phyloP scores from a whole-genome alignment of 2,797 vertebrate genomes.

The Tragelaphus eurycerus region DNA sequence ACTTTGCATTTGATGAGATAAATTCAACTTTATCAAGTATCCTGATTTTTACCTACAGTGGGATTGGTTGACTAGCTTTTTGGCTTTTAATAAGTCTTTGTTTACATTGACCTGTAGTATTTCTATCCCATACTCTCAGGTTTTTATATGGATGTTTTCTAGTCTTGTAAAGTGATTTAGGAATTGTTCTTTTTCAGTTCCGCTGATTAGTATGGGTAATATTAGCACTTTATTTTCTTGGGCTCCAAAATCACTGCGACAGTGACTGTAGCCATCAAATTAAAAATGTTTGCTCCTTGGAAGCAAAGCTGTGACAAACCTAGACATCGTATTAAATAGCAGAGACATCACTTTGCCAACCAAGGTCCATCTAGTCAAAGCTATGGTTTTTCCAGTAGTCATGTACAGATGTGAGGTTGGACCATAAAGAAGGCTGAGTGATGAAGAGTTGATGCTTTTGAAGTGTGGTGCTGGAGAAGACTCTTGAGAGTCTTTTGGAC shows the following conservation, averaged over 20 bases:
- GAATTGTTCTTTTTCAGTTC: conserved; percentile 7
- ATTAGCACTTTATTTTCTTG: not conserved
- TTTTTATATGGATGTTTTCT: not conserved
- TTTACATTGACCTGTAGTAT: not conserved
- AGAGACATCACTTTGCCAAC: not conserved
- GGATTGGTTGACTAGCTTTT: not conserved
- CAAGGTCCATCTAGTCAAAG: not conserved
- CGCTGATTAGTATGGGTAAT: not conserved
- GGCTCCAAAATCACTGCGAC: not conserved
- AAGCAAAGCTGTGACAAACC: not conserved
- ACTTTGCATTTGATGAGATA: not conserved
- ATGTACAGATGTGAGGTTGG: not conserved
- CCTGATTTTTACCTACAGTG: not conserved
- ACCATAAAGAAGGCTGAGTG: not conserved
- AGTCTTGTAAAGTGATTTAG: not conserved
- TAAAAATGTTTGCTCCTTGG: not conserved
- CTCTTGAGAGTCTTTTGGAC: not conserved
- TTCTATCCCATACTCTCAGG: not conserved
- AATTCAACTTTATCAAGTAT: not conserved
- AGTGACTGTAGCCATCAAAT: not conserved
- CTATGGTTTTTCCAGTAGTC: not conserved
- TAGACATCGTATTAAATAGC: not conserved
- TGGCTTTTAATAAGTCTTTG: not conserved
- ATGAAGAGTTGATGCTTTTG: not conserved
- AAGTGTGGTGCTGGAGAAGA: not conserved